Percentiles rank a stretch among this genome's conserved stretches.
Evolutionary conservation across 2,113 vertebrate genomes (phyloP).

Genomic region (Lota lota): DNA sequence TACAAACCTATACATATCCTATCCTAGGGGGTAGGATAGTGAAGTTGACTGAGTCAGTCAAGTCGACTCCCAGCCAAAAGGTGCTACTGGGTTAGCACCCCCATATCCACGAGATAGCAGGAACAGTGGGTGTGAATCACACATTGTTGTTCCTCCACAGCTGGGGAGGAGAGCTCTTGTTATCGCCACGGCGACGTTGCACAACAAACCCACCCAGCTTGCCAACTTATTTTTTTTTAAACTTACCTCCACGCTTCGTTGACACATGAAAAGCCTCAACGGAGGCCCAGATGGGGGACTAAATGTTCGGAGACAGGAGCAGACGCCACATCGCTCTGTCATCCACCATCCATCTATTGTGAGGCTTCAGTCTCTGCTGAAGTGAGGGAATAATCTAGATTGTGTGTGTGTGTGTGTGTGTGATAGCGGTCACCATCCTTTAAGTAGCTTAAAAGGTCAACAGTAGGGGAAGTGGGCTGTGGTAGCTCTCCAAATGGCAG

Average conservation of each 20-base stretch:
- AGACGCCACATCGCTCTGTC: not conserved
- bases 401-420: too few relatives aligned
- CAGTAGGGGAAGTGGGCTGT: constrained; percentile 8
- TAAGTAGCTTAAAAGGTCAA: constrained; percentile 53
- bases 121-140: too few relatives aligned
- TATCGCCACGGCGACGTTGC: too few relatives aligned
- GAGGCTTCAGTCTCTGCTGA: constrained; percentile 37
- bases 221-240: not conserved
- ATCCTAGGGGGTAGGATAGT: too few relatives aligned
- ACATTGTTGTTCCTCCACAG: too few relatives aligned
- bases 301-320: not conserved
- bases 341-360: not conserved
- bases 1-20: too few relatives aligned
- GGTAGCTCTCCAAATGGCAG: constrained; percentile 27
- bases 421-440: constrained; percentile 42
- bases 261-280: constrained; percentile 28
- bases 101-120: too few relatives aligned
- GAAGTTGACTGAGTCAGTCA: too few relatives aligned
- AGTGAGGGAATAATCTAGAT: constrained; percentile 52
- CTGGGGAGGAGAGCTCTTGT: too few relatives aligned
- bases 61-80: too few relatives aligned
- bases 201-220: too few relatives aligned
- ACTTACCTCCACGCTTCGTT: constrained; percentile 28
- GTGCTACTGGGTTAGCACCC: too few relatives aligned
- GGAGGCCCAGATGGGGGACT: not conserved